phyloP scores from a whole-genome alignment of 2,797 vertebrate species.

The Xenentodon cancila region DNA sequence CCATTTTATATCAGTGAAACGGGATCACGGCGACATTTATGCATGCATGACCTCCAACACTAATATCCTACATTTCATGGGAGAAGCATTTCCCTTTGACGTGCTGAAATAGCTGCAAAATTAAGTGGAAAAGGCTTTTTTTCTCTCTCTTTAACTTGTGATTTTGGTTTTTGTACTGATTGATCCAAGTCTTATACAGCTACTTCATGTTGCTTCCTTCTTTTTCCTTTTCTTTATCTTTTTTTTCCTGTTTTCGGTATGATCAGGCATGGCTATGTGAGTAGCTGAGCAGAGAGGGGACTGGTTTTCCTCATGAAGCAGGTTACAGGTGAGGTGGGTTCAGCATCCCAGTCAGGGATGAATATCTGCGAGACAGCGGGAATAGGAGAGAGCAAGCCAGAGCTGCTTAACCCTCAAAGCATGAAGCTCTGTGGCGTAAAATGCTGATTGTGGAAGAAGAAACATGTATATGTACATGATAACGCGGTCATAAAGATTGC shows the following conservation, averaged over 20 bases:
- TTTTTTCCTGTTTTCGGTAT: too few species aligned
- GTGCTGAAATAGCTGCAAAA: conserved; percentile 22
- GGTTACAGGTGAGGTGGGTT: conserved; percentile 25
- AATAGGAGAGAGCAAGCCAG: conserved; percentile 40
- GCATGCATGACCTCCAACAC: conserved; percentile 47
- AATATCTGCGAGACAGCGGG: conserved; percentile 54
- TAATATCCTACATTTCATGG: conserved; percentile 41
- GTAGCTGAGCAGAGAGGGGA: conserved; percentile 34
- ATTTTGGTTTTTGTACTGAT: conserved; percentile 48
- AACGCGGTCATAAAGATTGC: not conserved
- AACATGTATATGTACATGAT: not conserved
- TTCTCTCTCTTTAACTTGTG: conserved; percentile 40
- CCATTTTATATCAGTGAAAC: conserved; percentile 22
- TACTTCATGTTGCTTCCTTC: conserved; percentile 31
- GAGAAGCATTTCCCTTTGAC: conserved; percentile 35
- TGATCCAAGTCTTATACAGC: conserved; percentile 49
- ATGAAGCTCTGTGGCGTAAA: conserved; percentile 20
- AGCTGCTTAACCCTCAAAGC: conserved; percentile 40
- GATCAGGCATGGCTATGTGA: conserved; percentile 58
- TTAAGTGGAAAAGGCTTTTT: conserved; percentile 17
- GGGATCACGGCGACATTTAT: conserved; percentile 39
- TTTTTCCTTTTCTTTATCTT: too few species aligned
- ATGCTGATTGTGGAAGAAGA: conserved; percentile 18
- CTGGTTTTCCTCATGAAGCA: conserved; percentile 54
- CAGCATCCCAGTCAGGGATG: conserved; percentile 33